These are phyloP conservation scores for Pasiphila rectangulata DNA, from an alignment of 2,888 invertebrate genomes.

Conservation along the genomic window DNA sequence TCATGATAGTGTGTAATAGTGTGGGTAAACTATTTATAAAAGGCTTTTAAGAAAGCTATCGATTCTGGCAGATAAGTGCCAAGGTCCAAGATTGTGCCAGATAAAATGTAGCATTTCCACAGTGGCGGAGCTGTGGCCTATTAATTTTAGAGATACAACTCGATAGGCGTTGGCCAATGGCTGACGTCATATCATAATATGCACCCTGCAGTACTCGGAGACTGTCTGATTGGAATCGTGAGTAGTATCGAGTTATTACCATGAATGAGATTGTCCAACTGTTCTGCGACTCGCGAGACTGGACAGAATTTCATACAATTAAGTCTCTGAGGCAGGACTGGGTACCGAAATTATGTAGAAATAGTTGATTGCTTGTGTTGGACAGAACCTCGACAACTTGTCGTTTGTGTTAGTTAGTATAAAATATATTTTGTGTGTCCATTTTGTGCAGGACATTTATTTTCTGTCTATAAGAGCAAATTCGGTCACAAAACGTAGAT, in stretches of 20 bases:
- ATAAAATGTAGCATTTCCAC: constrained; percentile 36
- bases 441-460: no score
- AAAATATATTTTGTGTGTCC: no score
- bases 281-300: neutral
- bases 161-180: constrained; percentile 35
- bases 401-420: no score
- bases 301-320: constrained; percentile 1
- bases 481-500: no score
- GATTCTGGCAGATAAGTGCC: neutral
- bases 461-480: no score
- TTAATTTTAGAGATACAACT: constrained; percentile 50
- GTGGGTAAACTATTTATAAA: neutral
- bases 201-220: constrained; percentile 12
- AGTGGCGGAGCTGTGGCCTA: constrained; percentile 52
- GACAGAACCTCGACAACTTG: no score
- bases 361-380: no score
- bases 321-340: neutral
- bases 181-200: constrained; percentile 16
- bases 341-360: neutral
- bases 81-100: constrained; percentile 8
- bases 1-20: neutral
- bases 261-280: constrained; percentile 29
- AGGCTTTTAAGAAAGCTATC: no score
- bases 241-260: constrained; percentile 28
- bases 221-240: constrained; percentile 34